These are phyloP conservation scores for Motacilla tschutschensis DNA, from an alignment of 2,113 vertebrate species.

Conservation along the genomic window DNA sequence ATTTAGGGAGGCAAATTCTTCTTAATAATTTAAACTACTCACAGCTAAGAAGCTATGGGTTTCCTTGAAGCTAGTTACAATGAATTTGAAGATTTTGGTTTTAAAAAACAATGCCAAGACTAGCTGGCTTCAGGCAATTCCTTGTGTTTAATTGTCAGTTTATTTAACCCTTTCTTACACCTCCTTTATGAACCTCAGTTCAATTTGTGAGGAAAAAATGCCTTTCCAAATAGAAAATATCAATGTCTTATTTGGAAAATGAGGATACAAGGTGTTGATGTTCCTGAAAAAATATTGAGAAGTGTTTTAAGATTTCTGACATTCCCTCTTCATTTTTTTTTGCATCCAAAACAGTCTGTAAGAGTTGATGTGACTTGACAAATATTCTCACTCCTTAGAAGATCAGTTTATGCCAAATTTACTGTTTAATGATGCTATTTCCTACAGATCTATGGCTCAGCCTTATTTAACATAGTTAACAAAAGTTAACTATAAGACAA, in stretches of 20 bases:
- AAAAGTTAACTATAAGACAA: background rate
- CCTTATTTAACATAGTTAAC: background rate
- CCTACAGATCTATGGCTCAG: background rate
- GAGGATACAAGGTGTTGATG: background rate
- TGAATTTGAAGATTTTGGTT: background rate
- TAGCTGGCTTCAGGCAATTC: background rate
- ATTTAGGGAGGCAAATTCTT: background rate
- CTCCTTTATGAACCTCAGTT: background rate
- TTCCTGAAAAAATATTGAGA: background rate
- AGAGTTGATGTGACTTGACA: constrained; percentile 1
- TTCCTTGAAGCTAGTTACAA: background rate
- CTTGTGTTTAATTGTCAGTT: background rate
- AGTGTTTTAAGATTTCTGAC: constrained; percentile 14
- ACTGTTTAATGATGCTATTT: background rate
- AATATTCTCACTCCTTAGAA: constrained; percentile 1
- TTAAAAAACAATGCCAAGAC: background rate
- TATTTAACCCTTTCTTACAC: background rate
- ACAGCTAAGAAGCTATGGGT: background rate
- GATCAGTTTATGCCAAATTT: background rate
- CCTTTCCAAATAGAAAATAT: background rate
- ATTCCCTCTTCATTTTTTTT: background rate
- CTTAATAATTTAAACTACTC: background rate
- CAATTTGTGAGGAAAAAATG: background rate
- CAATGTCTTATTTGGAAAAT: background rate
- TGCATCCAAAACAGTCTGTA: background rate